Evolutionary conservation across 1,140 invertebrate species (phyloP).

Genomic region (Drosophila kurseongensis): DNA sequence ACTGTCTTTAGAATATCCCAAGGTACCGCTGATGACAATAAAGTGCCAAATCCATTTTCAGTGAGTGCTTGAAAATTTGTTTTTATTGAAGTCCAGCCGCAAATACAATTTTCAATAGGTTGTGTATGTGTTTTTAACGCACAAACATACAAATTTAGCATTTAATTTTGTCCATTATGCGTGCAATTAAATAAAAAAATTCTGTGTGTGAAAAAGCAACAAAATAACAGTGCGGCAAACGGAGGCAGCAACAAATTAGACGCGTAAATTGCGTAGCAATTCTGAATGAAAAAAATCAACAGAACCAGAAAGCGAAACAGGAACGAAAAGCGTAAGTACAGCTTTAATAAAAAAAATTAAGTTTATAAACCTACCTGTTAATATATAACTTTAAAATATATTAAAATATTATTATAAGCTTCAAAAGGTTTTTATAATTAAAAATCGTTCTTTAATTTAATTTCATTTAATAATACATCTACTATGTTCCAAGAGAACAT

Average conservation of each 20-base stretch:
- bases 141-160: slow-evolving; percentile 48
- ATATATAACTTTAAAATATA: background rate
- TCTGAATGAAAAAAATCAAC: slow-evolving; percentile 69
- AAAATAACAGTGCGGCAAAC: slow-evolving; percentile 12
- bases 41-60: slow-evolving; percentile 38
- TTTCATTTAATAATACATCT: too few relatives aligned
- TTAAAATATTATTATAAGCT: too few relatives aligned
- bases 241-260: slow-evolving; percentile 62
- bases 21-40: background rate
- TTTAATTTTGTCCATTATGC: slow-evolving; percentile 63
- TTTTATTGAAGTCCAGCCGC: slow-evolving; percentile 13
- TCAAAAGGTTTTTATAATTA: too few relatives aligned
- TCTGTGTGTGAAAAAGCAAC: slow-evolving; percentile 70
- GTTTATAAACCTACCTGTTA: background rate
- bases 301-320: slow-evolving; percentile 35
- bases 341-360: slow-evolving; percentile 31
- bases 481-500: too few relatives aligned
- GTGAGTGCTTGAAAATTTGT: slow-evolving; percentile 43
- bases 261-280: slow-evolving; percentile 79
- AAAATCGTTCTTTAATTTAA: too few relatives aligned
- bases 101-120: slow-evolving; percentile 50
- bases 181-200: slow-evolving; percentile 76
- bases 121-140: slow-evolving; percentile 40
- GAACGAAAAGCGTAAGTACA: slow-evolving; percentile 72
- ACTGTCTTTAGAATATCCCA: background rate